phyloP scores from a whole-genome alignment of 2,113 vertebrate genomes.

The Ailuropoda melanoleuca region DNA sequence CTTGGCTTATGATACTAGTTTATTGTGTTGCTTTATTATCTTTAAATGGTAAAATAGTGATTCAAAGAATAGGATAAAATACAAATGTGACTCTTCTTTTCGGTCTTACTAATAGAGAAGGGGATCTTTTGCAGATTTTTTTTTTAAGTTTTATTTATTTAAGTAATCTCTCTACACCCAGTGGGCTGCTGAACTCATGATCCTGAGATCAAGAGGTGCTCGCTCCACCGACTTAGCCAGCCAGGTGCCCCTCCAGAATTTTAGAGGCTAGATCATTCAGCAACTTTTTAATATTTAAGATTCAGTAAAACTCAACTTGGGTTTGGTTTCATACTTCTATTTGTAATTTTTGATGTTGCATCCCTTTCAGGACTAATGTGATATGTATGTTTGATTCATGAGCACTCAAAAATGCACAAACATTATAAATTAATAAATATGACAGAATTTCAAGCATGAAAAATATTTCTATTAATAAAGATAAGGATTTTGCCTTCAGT shows the following conservation, averaged over 20 bases:
- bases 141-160: neutral
- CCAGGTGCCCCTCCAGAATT: neutral
- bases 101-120: neutral
- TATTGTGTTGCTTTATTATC: neutral
- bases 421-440: neutral
- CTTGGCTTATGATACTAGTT: neutral
- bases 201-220: neutral
- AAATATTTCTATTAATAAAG: neutral
- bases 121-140: neutral
- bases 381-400: neutral
- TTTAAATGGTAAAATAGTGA: neutral
- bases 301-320: neutral
- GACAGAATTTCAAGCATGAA: neutral
- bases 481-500: neutral
- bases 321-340: neutral
- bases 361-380: neutral
- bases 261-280: neutral
- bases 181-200: neutral
- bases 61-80: conserved; percentile 18
- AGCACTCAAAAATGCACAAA: neutral
- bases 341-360: neutral
- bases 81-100: neutral
- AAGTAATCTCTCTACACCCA: neutral
- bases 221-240: neutral
- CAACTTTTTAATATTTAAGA: neutral